These are phyloP conservation scores for Halcyon senegalensis DNA, from an alignment of 2,113 vertebrate species.

Conservation along the genomic window DNA sequence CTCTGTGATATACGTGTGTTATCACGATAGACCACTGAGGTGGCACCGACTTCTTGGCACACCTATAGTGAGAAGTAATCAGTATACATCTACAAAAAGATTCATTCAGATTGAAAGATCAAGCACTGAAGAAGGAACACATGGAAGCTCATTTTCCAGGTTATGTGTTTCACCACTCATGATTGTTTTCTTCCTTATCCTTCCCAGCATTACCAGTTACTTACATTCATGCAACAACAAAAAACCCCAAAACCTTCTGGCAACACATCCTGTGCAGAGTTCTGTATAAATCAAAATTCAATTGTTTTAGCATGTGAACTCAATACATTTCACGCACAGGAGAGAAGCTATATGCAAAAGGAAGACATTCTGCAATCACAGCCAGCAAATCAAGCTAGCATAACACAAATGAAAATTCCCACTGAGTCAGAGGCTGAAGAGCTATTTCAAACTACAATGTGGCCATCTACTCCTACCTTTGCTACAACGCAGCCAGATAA, in stretches of 20 bases:
- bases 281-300: conserved; percentile 20
- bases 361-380: conserved; percentile 1
- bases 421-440: conserved; percentile 2
- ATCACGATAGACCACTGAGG: background rate
- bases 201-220: background rate
- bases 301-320: conserved; percentile 22
- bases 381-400: background rate
- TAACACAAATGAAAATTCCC: conserved; percentile 38
- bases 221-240: background rate
- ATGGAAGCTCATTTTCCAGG: background rate
- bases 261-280: background rate
- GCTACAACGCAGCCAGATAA: conserved; percentile 6
- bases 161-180: background rate
- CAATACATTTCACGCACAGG: background rate
- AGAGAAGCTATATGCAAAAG: conserved; percentile 23
- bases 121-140: background rate
- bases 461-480: conserved; percentile 10
- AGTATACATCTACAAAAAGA: background rate
- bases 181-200: background rate
- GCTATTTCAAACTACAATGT: conserved; percentile 11
- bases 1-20: background rate
- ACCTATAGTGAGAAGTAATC: background rate
- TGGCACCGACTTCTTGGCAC: background rate
- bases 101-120: background rate
- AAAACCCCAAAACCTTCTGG: background rate